phyloP scores from a whole-genome alignment of 2,113 vertebrate genomes.

The Ictalurus punctatus region DNA sequence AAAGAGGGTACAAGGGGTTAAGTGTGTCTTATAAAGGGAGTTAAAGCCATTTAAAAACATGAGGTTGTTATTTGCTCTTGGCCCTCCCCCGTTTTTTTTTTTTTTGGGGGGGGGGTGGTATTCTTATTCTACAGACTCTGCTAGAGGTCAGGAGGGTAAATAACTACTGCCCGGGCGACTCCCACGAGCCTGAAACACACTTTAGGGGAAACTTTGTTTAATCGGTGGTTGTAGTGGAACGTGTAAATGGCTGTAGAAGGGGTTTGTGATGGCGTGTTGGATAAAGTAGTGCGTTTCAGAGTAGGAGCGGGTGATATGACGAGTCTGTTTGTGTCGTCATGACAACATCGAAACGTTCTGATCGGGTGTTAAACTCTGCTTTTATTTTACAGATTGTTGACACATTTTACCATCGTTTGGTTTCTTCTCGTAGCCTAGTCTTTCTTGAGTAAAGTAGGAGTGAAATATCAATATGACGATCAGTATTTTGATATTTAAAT shows the following conservation, averaged over 20 bases:
- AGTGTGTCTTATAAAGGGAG: conserved; percentile 45
- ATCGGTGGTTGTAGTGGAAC: conserved; percentile 27
- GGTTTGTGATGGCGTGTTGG: background rate
- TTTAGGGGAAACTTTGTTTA: conserved; percentile 25
- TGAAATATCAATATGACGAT: background rate
- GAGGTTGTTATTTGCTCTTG: conserved; percentile 36
- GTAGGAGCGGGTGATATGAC: background rate
- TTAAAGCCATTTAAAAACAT: conserved; percentile 55
- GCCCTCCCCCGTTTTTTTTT: background rate
- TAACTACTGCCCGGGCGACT: conserved; percentile 6
- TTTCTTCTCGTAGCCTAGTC: background rate
- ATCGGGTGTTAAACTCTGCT: background rate
- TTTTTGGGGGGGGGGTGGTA: background rate
- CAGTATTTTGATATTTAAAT: background rate
- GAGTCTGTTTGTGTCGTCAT: background rate
- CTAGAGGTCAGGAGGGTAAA: conserved; percentile 21
- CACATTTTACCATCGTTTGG: background rate
- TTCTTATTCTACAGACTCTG: background rate
- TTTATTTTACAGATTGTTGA: background rate
- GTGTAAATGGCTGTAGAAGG: background rate
- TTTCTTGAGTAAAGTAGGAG: background rate
- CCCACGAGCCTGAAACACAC: conserved; percentile 1
- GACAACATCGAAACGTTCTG: background rate
- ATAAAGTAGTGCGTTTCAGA: background rate
- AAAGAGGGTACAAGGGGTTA: conserved; percentile 20